Conservation (phyloP, 1,140 invertebrate species). For the Drosophila tristis region DNA sequence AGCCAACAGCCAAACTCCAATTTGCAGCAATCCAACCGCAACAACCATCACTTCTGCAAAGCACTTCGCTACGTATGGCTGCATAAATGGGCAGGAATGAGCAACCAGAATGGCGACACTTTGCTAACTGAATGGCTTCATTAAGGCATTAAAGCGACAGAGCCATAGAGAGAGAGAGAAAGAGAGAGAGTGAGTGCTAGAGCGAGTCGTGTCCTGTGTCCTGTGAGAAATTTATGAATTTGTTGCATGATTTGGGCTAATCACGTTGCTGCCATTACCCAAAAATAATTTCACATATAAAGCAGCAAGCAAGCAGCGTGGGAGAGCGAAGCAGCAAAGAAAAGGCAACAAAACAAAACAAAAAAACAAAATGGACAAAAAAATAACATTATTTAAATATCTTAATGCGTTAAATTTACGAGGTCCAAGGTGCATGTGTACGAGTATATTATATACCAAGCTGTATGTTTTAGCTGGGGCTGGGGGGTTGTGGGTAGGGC, state of each 20-base stretch:
- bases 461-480: background rate
- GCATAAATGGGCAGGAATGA: constrained; percentile 6
- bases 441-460: constrained; percentile 9
- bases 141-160: constrained; percentile 25
- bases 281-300: constrained; percentile 52
- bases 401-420: constrained; percentile 80
- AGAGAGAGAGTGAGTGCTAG: no score
- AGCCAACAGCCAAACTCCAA: no score
- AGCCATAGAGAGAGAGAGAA: no score
- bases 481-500: background rate
- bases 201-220: constrained; percentile 11
- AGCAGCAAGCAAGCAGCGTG: constrained; percentile 9
- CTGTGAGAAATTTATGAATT: constrained; percentile 68
- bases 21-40: background rate
- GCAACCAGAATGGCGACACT: constrained; percentile 25
- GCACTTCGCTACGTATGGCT: background rate
- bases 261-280: constrained; percentile 67
- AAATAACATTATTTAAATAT: constrained; percentile 74
- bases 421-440: constrained; percentile 52
- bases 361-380: background rate
- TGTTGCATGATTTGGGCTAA: constrained; percentile 72
- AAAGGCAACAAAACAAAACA: background rate
- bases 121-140: constrained; percentile 40
- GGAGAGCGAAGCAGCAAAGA: background rate
- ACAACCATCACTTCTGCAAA: no score